Evolutionary conservation across 1,140 invertebrate genomes (phyloP), one percentile per base, ranked within the genome.

Genomic region (Zelostemma sp.): DNA sequence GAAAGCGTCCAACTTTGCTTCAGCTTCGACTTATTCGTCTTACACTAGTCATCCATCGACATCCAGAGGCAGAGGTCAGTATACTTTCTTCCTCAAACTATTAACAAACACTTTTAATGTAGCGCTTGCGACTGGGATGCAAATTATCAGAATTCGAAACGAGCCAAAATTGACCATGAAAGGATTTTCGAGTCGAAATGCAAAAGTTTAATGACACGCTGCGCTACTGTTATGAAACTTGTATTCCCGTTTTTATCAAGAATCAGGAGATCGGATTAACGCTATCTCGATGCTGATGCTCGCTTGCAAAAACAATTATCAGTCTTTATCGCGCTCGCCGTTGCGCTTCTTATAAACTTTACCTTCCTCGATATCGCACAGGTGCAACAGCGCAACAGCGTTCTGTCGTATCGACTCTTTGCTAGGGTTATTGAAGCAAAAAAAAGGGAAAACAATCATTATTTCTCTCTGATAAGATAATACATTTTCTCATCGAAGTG

Each of bases 21-120:
- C 80, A 21, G 66, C 76, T 40, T 72, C 76, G 3, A 74, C 57
- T 50, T 63, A 68, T 25, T 60, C 74, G 28, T 61, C 78, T 35
- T 64, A 80, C 50, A 75, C 80, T 73, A 84, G 76, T 77, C 78
- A 84, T 75, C 83, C 83, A 65, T 83, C 83, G 17, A 85, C 84
- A 40, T 85, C 84, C 1, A 76, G 80, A 73, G 80, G 80, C 70
- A 78, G 80, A 84, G 84, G 83, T 85, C 59, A 77, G 81, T 79
- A 38, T 15, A 66, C 43, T 46, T 48, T 59, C 21, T 45, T 48
- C 56, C 41, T n/a, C n/a, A n/a, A n/a, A 59, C 65, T 60, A 25
- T 58, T 43, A 61, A 64, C 55, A 19, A 18, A 46, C 19, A 56
- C 33, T 43, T 1, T 47, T n/a, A 4, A 12, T 18, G 5, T 43